These are phyloP conservation scores for Muscina levida DNA, from an alignment of 2,888 invertebrate genomes.

Conservation along the genomic window DNA sequence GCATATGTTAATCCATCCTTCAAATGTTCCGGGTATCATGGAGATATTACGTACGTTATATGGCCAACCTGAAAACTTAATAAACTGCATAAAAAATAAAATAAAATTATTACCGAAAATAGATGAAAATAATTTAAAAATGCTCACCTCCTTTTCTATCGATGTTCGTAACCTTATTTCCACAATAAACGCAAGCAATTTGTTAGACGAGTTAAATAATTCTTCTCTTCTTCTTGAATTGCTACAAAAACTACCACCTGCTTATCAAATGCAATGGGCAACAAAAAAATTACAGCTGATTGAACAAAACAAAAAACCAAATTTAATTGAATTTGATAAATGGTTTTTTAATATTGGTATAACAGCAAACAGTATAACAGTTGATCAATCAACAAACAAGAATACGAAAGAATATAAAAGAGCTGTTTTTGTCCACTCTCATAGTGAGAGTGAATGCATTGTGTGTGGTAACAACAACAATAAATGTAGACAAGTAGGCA, in stretches of 20 bases:
- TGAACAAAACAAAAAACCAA: slow-evolving; percentile 3
- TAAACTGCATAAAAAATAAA: slow-evolving; percentile 38
- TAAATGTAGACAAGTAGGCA: slow-evolving; percentile 1
- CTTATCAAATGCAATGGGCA: slow-evolving; percentile 38
- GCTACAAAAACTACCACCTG: slow-evolving; percentile 2
- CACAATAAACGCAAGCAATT: slow-evolving; percentile 37
- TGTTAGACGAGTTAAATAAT: slow-evolving; percentile 44
- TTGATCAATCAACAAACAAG: no score
- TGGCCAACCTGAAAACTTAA: slow-evolving; percentile 43
- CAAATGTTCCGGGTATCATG: no score
- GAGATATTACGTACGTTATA: slow-evolving; percentile 19
- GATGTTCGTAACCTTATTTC: no score
- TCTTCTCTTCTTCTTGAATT: slow-evolving; percentile 10
- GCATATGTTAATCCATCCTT: slow-evolving; percentile 27
- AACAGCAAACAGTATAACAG: slow-evolving; percentile 21
- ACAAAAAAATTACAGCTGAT: slow-evolving; percentile 18
- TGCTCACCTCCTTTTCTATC: slow-evolving; percentile 45
- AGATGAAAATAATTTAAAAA: slow-evolving; percentile 39
- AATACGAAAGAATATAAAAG: no score
- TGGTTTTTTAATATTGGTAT: slow-evolving; percentile 47
- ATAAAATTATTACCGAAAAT: slow-evolving; percentile 26
- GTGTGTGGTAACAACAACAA: slow-evolving; percentile 22
- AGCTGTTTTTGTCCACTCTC: not conserved
- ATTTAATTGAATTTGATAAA: no score
- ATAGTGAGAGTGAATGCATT: slow-evolving; percentile 12